phyloP scores from a whole-genome alignment of 2,113 vertebrate genomes.

The Hystrix brachyura region DNA sequence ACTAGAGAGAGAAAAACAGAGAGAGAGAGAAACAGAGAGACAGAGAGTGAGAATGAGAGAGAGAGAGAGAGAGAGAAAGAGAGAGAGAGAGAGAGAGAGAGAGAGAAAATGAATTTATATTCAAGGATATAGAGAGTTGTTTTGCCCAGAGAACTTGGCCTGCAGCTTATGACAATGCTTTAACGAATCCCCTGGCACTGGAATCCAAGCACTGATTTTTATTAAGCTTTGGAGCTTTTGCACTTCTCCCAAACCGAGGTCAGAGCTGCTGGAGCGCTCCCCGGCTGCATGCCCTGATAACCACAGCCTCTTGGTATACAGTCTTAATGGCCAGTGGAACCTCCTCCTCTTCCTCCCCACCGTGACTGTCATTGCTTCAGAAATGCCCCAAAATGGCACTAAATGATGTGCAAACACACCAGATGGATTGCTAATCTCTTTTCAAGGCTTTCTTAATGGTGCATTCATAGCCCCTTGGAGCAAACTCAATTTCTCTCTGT shows the following conservation, averaged over 20 bases:
- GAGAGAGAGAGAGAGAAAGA: not conserved
- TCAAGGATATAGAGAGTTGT: not conserved
- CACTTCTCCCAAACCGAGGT: constrained; percentile 63
- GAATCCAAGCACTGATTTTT: constrained; percentile 68
- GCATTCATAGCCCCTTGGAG: constrained; percentile 74
- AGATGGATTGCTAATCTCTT: constrained; percentile 75
- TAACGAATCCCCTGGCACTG: constrained; percentile 50
- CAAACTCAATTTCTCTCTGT: constrained; percentile 78
- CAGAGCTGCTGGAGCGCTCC: constrained; percentile 14
- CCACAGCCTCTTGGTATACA: constrained; percentile 47
- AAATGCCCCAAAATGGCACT: constrained; percentile 77
- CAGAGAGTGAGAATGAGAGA: not conserved
- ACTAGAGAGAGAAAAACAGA: not conserved
- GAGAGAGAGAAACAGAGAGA: not conserved
- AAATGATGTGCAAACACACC: constrained; percentile 70
- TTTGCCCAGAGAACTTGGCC: constrained; percentile 71
- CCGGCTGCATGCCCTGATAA: constrained; percentile 16
- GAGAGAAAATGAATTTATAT: not conserved
- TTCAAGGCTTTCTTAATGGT: constrained; percentile 71
- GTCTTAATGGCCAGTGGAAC: constrained; percentile 59
- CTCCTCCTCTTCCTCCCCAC: constrained; percentile 53
- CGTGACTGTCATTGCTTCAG: constrained; percentile 64
- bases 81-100: not conserved
- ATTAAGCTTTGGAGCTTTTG: constrained; percentile 68
- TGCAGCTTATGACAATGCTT: constrained; percentile 46